phyloP scores from a whole-genome alignment of 1,140 invertebrate genomes.

The Cherax quadricarinatus region DNA sequence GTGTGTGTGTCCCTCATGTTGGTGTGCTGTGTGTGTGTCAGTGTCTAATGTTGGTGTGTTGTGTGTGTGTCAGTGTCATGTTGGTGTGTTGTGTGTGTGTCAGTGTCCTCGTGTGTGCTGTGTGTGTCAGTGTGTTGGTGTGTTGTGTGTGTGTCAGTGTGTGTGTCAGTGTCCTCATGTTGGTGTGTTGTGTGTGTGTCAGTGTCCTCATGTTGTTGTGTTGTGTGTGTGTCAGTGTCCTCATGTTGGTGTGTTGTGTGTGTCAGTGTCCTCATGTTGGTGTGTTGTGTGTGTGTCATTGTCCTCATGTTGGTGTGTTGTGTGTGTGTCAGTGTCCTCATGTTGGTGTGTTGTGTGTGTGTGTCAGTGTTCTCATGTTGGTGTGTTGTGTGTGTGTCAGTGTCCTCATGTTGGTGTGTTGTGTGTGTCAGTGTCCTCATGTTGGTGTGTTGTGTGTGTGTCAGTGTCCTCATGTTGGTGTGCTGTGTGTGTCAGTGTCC shows the following conservation, averaged over 20 bases:
- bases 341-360: too few relatives aligned
- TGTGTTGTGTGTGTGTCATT: neutral
- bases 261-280: neutral
- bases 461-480: too few relatives aligned
- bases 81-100: neutral
- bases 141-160: neutral
- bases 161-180: too few relatives aligned
- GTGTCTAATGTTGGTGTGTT: neutral
- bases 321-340: neutral
- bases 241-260: neutral
- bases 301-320: neutral
- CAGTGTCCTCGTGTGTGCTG: too few relatives aligned
- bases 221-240: neutral
- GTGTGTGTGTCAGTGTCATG: neutral
- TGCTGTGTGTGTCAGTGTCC: neutral
- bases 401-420: too few relatives aligned
- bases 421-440: neutral
- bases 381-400: neutral
- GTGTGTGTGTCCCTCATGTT: neutral
- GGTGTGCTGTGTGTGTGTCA: neutral
- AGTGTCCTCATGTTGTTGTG: neutral
- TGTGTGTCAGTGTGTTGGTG: neutral
- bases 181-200: neutral
- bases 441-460: neutral
- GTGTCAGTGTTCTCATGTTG: neutral